Evolutionary conservation across 2,113 vertebrate species (phyloP).

Genomic region (Micromys minutus): DNA sequence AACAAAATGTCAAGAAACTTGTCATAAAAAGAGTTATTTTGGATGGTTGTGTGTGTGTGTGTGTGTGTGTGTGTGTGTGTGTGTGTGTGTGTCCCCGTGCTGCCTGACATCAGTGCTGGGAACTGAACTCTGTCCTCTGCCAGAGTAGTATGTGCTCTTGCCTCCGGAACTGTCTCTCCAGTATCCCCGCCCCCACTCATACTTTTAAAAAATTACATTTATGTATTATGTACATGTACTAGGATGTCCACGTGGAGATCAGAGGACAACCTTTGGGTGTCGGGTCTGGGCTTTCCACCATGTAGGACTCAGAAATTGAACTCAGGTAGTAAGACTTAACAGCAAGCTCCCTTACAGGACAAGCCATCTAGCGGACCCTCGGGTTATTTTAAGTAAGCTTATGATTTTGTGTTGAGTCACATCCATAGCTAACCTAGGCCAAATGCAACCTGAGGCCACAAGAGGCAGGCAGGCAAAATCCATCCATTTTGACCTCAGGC

Average conservation of each 20-base stretch:
- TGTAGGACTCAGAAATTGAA: background rate
- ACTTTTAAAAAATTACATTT: background rate
- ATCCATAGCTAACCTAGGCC: background rate
- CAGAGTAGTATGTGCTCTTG: background rate
- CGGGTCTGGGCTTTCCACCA: background rate
- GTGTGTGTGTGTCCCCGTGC: background rate
- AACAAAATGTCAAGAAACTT: background rate
- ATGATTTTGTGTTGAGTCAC: background rate
- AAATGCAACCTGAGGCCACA: background rate
- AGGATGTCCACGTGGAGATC: background rate
- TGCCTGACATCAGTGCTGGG: too few relatives aligned
- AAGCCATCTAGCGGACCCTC: background rate
- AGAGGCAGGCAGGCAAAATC: background rate
- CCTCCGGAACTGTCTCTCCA: background rate
- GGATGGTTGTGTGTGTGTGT: background rate
- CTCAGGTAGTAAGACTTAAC: background rate
- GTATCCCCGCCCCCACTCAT: background rate
- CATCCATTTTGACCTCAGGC: background rate
- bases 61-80: background rate
- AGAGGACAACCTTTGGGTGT: background rate
- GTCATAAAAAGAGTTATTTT: background rate
- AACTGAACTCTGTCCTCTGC: background rate
- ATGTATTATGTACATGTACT: background rate
- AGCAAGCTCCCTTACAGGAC: background rate
- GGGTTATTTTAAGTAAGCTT: background rate